These are phyloP conservation scores for Pelodiscus sinensis DNA, from an alignment of 2,113 vertebrate genomes.

Conservation along the genomic window DNA sequence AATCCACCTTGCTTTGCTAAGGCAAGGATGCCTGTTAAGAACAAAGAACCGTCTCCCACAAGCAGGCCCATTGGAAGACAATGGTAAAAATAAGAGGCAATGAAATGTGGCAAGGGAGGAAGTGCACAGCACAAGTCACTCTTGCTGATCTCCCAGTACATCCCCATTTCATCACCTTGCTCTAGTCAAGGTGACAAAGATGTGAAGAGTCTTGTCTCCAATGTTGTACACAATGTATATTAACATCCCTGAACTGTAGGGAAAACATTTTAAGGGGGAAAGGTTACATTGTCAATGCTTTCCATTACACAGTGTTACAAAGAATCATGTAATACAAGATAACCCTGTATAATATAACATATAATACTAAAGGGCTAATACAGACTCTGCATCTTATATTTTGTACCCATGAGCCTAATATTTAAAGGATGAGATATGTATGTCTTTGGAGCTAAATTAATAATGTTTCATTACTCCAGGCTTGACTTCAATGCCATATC, in stretches of 20 bases:
- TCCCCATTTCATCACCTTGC: neutral
- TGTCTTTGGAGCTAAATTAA: neutral
- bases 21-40: neutral
- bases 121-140: neutral
- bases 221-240: neutral
- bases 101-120: neutral
- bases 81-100: neutral
- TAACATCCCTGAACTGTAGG: neutral
- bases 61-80: neutral
- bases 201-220: neutral
- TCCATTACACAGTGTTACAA: neutral
- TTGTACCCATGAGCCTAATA: neutral
- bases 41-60: neutral
- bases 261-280: neutral
- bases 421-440: neutral
- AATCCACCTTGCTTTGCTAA: neutral
- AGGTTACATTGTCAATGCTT: neutral
- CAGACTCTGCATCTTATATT: accelerated
- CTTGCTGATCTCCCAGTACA: neutral
- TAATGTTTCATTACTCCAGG: conserved; percentile 16
- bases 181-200: neutral
- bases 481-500: neutral
- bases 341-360: neutral
- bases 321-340: neutral
- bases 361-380: neutral